phyloP scores from a whole-genome alignment of 2,888 invertebrate genomes.

The Sylvicola cinctus region DNA sequence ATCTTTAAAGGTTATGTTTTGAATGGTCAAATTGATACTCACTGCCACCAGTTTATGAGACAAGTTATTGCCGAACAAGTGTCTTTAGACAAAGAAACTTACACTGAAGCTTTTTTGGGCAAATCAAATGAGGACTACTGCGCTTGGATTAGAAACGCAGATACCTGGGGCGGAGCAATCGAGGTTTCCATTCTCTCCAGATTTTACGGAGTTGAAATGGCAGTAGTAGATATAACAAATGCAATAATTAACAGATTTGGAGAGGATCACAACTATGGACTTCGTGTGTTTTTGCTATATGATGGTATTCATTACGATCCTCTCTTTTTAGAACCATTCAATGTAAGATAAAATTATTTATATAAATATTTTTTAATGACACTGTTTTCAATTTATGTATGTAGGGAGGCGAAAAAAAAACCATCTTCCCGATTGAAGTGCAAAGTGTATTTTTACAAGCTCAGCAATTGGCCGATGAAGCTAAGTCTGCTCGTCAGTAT shows the following conservation, averaged over 20 bases:
- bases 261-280: slow-evolving; percentile 68
- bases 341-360: slow-evolving; percentile 33
- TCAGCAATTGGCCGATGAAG: slow-evolving; percentile 66
- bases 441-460: slow-evolving; percentile 54
- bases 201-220: slow-evolving; percentile 79
- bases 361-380: slow-evolving; percentile 1
- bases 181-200: slow-evolving; percentile 75
- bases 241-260: slow-evolving; percentile 83
- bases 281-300: slow-evolving; percentile 72
- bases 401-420: slow-evolving; percentile 50
- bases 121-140: slow-evolving; percentile 71
- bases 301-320: slow-evolving; percentile 97
- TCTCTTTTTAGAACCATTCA: slow-evolving; percentile 59
- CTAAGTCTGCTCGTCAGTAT: slow-evolving; percentile 72
- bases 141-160: slow-evolving; percentile 70
- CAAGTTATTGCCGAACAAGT: slow-evolving; percentile 75
- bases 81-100: slow-evolving; percentile 50
- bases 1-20: slow-evolving; percentile 36
- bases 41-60: slow-evolving; percentile 55
- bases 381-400: neutral
- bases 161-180: slow-evolving; percentile 93
- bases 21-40: slow-evolving; percentile 56
- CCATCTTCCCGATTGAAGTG: slow-evolving; percentile 62
- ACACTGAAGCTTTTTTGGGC: slow-evolving; percentile 70
- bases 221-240: slow-evolving; percentile 79